Conservation (phyloP, 2,113 vertebrate species). For the Chascanopsetta lugubris region DNA sequence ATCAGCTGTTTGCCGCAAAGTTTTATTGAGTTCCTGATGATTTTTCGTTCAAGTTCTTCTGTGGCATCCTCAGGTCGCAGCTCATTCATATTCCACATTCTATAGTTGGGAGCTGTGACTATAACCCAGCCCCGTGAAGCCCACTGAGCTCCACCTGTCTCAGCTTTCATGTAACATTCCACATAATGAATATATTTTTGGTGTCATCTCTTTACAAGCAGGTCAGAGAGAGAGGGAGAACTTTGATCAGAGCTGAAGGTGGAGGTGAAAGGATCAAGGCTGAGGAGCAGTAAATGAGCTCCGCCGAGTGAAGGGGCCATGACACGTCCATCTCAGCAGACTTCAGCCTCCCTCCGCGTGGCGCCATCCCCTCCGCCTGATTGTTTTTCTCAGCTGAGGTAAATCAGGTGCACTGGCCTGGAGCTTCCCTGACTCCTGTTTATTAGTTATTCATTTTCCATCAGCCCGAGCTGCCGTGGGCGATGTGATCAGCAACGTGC, state of each 20-base stretch:
- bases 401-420: conserved; percentile 72
- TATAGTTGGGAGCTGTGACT: conserved; percentile 55
- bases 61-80: conserved; percentile 22
- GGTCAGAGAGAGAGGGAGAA: conserved; percentile 33
- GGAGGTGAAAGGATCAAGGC: conserved; percentile 52
- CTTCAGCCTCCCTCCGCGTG: conserved; percentile 20
- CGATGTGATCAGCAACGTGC: conserved; percentile 57
- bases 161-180: conserved; percentile 39
- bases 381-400: conserved; percentile 68
- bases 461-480: conserved; percentile 60
- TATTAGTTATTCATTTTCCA: conserved; percentile 78
- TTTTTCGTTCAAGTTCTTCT: conserved; percentile 27
- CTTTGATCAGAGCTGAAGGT: conserved; percentile 63
- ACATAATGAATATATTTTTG: conserved; percentile 64
- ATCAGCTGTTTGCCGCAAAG: conserved; percentile 3
- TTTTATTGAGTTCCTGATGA: conserved; percentile 7
- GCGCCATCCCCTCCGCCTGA: conserved; percentile 44
- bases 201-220: conserved; percentile 35
- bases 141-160: conserved; percentile 52
- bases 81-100: conserved; percentile 60
- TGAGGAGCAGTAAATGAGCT: conserved; percentile 59
- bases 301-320: conserved; percentile 42
- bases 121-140: conserved; percentile 56
- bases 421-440: conserved; percentile 68
- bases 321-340: conserved; percentile 61